phyloP scores from a whole-genome alignment of 2,797 vertebrate genomes.

The Chelidonichthys spinosus region DNA sequence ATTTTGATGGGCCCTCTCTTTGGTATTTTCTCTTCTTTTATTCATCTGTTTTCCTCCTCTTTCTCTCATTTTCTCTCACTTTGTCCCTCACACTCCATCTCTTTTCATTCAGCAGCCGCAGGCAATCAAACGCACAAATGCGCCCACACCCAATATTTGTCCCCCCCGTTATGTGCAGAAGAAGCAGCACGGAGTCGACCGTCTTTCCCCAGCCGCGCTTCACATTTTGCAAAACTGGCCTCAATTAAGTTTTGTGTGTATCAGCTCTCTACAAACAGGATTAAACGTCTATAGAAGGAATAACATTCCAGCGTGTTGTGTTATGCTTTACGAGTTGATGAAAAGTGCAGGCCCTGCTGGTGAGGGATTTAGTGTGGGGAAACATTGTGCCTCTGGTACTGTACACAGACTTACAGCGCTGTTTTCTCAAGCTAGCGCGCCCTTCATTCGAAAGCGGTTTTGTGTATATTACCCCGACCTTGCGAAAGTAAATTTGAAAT shows the following conservation, averaged over 20 bases:
- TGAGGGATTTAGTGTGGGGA: slow-evolving; percentile 75
- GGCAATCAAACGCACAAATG: slow-evolving; percentile 58
- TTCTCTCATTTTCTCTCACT: slow-evolving; percentile 19
- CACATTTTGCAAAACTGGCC: slow-evolving; percentile 53
- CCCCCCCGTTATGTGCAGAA: slow-evolving; percentile 40
- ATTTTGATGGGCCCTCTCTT: slow-evolving; percentile 47
- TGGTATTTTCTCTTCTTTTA: slow-evolving; percentile 39
- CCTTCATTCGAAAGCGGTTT: slow-evolving; percentile 50
- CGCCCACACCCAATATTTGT: slow-evolving; percentile 54
- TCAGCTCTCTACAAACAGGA: slow-evolving; percentile 73
- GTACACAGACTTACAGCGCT: slow-evolving; percentile 61
- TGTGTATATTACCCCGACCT: slow-evolving; percentile 57
- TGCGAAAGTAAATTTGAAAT: slow-evolving; percentile 35
- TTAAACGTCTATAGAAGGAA: slow-evolving; percentile 69
- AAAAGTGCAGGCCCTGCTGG: slow-evolving; percentile 74
- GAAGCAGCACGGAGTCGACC: slow-evolving; percentile 18
- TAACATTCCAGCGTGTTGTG: slow-evolving; percentile 79
- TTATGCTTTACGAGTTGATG: slow-evolving; percentile 80
- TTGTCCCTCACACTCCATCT: slow-evolving; percentile 37
- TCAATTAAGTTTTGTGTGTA: slow-evolving; percentile 68
- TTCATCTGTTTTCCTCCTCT: slow-evolving; percentile 40
- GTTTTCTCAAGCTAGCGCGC: slow-evolving; percentile 61
- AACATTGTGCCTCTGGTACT: slow-evolving; percentile 71
- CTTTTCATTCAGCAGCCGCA: slow-evolving; percentile 58
- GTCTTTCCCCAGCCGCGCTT: slow-evolving; percentile 14